phyloP scores from a whole-genome alignment of 2,797 vertebrate genomes.

The Delichon dasypus region DNA sequence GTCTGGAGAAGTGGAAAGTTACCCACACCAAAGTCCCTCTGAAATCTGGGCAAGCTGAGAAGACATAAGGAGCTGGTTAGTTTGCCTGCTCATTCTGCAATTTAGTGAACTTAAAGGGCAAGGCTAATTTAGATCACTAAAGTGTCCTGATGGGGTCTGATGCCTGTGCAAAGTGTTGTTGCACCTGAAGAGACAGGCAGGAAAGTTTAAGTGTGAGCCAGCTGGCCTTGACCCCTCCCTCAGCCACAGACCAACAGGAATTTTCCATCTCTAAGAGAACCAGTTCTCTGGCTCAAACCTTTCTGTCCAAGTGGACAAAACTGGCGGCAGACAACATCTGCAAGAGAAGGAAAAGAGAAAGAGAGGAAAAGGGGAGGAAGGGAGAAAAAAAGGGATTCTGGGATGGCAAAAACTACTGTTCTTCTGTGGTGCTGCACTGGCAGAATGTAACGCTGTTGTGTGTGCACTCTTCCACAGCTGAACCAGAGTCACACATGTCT shows the following conservation, averaged over 20 bases:
- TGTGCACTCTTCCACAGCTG: background rate
- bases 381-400: background rate
- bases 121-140: background rate
- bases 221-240: background rate
- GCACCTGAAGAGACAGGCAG: background rate
- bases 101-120: background rate
- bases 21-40: background rate
- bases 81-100: background rate
- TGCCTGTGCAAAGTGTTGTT: background rate
- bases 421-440: background rate
- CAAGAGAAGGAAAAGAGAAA: background rate
- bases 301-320: background rate
- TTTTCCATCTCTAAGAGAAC: background rate
- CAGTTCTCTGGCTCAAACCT: background rate
- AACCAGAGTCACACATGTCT: background rate
- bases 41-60: background rate
- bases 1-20: background rate
- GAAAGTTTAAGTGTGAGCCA: background rate
- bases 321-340: background rate
- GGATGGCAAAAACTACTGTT: background rate
- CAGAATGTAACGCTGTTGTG: fast-evolving
- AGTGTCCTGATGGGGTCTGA: background rate
- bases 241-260: background rate
- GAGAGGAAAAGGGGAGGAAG: background rate
- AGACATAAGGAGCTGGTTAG: background rate